Evolutionary conservation across 2,113 vertebrate species (phyloP), one percentile per base, ranked within the genome.

Genomic region (Apaloderma vittatum): DNA sequence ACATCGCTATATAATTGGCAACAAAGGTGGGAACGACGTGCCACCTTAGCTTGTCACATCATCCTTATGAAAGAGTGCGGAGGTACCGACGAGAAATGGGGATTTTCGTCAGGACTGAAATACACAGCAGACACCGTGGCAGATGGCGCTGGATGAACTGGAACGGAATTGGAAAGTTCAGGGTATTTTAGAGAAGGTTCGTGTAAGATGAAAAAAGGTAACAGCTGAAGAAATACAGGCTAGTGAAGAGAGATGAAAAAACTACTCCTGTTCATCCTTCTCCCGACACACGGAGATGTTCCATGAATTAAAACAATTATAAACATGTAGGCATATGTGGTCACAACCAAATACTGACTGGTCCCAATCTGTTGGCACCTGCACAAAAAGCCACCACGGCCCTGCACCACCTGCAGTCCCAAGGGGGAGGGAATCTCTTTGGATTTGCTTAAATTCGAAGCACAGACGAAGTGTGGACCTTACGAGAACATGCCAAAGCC

Each of bases 91-190:
- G 89, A 88, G 78, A 67, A 96, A 88, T 0, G 55, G 68, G 49
- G 36, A 20, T 78, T 96, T 78, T 91, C 8, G 40, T 70, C 36
- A 78, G 57, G 95, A 83, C 79, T 10, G 86, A 88, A 92, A 92
- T 68, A 59, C 43, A 13, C 1, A 15, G 71, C 88, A 88, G 90
- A 96, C 93, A 94, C 75, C 3, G 15, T 8, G 74, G 79, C 88
- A 96, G 90, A 97, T 92, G 86, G 94, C 63, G 36, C 57, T 55
- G 90, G 74, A 37, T 88, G 86, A 88, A 80, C 4, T 45, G 55
- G 83, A 93, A 86, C 1, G 51, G 83, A 91, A 86, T 13, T 51
- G 78, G 5, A 18, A 94, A 96, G 87, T 86, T 93, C 73, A 70
- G 46, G 40, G 48, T 86, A 74, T 92, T 94, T 94, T 37, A 88